These are phyloP conservation scores for Petrocephalus schoutedeni DNA, from an alignment of 2,797 vertebrate genomes.

Conservation along the genomic window DNA sequence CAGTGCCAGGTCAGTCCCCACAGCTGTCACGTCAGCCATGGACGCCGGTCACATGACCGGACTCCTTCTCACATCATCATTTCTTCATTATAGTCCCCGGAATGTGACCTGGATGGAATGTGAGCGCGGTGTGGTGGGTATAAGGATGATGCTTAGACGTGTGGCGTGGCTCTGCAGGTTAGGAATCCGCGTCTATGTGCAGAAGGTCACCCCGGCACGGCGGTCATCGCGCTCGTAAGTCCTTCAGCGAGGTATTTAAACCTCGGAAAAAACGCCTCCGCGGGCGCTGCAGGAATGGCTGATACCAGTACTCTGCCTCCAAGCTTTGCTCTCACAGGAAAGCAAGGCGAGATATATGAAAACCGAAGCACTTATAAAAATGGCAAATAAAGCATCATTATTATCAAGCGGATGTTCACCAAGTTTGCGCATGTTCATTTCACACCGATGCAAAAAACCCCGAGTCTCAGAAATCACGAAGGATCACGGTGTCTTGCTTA, in stretches of 20 bases:
- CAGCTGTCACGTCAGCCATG: background rate
- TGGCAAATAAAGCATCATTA: background rate
- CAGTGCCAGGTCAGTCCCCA: background rate
- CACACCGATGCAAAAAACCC: background rate
- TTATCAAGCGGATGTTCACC: background rate
- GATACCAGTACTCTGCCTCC: background rate
- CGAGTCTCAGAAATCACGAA: background rate
- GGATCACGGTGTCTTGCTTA: background rate
- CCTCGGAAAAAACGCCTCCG: background rate
- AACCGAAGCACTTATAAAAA: background rate
- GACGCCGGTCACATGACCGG: background rate
- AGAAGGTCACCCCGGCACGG: background rate
- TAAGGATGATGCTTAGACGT: background rate
- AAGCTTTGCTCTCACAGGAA: background rate
- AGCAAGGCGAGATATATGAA: background rate
- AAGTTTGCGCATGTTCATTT: background rate
- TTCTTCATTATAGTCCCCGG: background rate
- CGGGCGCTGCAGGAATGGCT: background rate
- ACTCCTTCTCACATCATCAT: background rate
- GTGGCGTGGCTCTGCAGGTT: background rate
- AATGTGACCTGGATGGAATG: background rate
- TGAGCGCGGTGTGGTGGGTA: background rate
- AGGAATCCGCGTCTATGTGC: background rate
- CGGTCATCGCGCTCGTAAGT: background rate
- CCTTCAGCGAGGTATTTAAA: background rate